These are phyloP conservation scores for Clistopyga incitator DNA, from an alignment of 2,888 invertebrate genomes.

Conservation along the genomic window DNA sequence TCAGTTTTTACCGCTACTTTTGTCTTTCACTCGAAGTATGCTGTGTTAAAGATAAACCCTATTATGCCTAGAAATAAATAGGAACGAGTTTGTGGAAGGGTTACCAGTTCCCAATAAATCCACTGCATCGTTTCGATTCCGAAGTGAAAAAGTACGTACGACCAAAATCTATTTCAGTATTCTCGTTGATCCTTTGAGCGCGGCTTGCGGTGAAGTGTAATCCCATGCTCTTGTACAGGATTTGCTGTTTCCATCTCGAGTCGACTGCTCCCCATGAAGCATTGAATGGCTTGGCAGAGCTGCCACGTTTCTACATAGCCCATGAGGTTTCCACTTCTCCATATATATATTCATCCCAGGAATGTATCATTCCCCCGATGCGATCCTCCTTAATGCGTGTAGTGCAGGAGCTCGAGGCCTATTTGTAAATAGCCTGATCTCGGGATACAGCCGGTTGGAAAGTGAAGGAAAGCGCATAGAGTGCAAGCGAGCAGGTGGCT, in stretches of 20 bases:
- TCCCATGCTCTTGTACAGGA: constrained; percentile 1
- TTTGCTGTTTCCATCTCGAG: constrained; percentile 3
- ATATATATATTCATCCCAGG: background rate
- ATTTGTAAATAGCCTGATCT: constrained; percentile 71
- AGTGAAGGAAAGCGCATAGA: background rate
- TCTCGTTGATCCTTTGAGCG: constrained; percentile 5
- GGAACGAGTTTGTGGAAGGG: background rate
- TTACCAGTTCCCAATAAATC: background rate
- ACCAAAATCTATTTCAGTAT: constrained; percentile 22
- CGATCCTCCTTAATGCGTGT: constrained; percentile 69
- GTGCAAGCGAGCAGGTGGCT: constrained; percentile 73
- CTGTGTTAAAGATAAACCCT: background rate
- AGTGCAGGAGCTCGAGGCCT: constrained; percentile 57
- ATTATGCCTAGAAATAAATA: background rate
- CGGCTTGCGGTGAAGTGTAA: constrained; percentile 2
- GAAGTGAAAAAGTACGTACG: background rate
- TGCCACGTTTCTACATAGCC: background rate
- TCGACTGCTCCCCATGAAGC: constrained; percentile 17
- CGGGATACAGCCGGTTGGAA: constrained; percentile 14
- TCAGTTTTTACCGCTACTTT: no score
- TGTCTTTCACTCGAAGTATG: no score
- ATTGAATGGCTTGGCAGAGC: constrained; percentile 9
- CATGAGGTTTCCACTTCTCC: background rate
- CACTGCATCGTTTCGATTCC: background rate
- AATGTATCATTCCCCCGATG: constrained; percentile 12